Evolutionary conservation across 2,888 invertebrate species (phyloP).

Genomic region (Aelia acuminata): DNA sequence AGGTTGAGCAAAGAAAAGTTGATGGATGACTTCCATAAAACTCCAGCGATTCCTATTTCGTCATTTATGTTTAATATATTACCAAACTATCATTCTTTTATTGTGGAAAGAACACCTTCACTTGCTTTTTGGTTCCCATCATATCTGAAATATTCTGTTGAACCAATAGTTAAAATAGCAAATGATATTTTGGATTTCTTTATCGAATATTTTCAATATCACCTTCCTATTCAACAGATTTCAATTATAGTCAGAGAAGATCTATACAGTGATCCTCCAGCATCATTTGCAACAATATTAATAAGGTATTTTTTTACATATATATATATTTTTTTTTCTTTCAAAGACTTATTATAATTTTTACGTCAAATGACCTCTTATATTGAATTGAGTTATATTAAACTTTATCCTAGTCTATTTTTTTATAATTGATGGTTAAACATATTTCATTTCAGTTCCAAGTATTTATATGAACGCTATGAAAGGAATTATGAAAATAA

Average conservation of each 20-base stretch:
- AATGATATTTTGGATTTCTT: slow-evolving; percentile 18
- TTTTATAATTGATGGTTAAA: not conserved
- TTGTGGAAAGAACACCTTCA: slow-evolving; percentile 20
- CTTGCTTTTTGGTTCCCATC: slow-evolving; percentile 44
- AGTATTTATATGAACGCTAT: not conserved
- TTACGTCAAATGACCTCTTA: not conserved
- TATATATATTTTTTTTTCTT: not conserved
- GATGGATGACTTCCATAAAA: slow-evolving; percentile 18
- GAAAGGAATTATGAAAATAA: slow-evolving; percentile 17
- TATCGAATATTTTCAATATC: slow-evolving; percentile 12
- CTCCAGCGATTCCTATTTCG: slow-evolving; percentile 19
- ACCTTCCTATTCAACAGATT: slow-evolving; percentile 7
- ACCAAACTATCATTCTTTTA: slow-evolving; percentile 23
- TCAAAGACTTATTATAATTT: not conserved
- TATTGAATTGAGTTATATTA: not conserved
- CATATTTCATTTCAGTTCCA: slow-evolving; percentile 46
- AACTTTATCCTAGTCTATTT: not conserved
- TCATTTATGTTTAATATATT: not conserved
- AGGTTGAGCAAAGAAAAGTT: not conserved
- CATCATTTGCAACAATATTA: slow-evolving; percentile 32
- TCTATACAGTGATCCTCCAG: slow-evolving; percentile 43
- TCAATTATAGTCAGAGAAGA: slow-evolving; percentile 36
- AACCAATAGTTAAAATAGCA: not conserved
- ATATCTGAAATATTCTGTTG: not conserved
- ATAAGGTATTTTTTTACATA: slow-evolving; percentile 44